Base-by-base conservation (phyloP, 30 jellyfish, hydroid and myxozoan species). In the Chrysaora quinquecirrha region DNA sequence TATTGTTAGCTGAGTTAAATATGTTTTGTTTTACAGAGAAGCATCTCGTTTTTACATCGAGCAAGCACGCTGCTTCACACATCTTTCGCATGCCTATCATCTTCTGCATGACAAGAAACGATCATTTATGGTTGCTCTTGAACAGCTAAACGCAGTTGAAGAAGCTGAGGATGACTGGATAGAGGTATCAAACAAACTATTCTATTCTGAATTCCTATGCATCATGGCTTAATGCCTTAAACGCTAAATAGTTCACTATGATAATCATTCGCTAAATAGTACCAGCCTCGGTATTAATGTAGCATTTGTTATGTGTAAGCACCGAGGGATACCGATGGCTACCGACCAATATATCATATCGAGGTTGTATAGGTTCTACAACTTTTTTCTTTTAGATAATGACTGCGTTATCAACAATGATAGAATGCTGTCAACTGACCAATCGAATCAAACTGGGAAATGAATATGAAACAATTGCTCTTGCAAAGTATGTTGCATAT, bases 121-220 rank as follows among this genome's bases (percentile, higher is more conserved):
- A 64, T 67, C 95, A 6, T 86, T 74, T 69, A 50, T 92, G 92
- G 90, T 71, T 29, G 92, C 93, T 0, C 52, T 92, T 30, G 95
- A 92, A 76, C 95, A 92, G 72, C 66, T 92, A 28, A 92, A 92
- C 64, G 88, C 91, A 7, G 98, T 93, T 1, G 98, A 86, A 68
- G 98, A 92, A 60, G 95, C 96, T 12, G 84, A 65, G 22, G 98
- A 82, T n/a, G 89, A 82, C 49, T 92, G 96, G 97, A 63, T 35
- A n/a, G 98, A 86, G 93, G 98, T 92, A 50, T n/a, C 9, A 12
- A 65, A n/a, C 14, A 38, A 38, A 38, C 6, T 38, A 38, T 38
- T n/a, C n/a, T n/a, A n/a, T n/a, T n/a, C n/a, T n/a, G n/a, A n/a
- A n/a, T n/a, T n/a, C n/a, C n/a, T n/a, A n/a, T n/a, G n/a, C n/a